Conservation (phyloP, 2,888 invertebrate genomes). For the Drosophila lutescens region DNA sequence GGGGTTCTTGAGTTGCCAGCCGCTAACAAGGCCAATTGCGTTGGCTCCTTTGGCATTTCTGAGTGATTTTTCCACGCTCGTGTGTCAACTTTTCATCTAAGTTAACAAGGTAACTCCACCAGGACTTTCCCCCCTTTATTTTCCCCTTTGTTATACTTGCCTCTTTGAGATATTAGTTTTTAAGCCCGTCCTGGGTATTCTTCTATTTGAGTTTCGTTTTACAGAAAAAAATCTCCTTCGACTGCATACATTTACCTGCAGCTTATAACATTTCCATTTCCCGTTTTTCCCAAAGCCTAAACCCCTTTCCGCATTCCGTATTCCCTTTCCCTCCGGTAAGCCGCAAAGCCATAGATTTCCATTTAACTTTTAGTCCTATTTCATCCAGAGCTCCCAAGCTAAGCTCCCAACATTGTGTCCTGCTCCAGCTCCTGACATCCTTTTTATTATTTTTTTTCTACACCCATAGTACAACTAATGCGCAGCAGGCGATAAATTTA, state of each 20-base stretch:
- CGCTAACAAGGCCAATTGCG: constrained; percentile 41
- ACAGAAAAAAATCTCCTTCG: constrained; percentile 17
- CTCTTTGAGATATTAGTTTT: constrained; percentile 32
- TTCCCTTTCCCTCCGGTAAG: constrained; percentile 45
- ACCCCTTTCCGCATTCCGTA: constrained; percentile 16
- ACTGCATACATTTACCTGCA: constrained; percentile 39
- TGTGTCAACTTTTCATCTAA: constrained; percentile 34
- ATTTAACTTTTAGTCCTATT: constrained; percentile 70
- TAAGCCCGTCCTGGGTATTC: constrained; percentile 12
- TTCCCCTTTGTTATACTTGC: constrained; percentile 16
- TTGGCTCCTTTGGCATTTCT: constrained; percentile 22
- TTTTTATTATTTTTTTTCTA: constrained; percentile 12
- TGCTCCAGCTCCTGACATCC: constrained; percentile 8
- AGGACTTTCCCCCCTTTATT: background rate
- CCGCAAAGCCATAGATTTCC: constrained; percentile 74
- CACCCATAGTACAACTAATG: constrained; percentile 54
- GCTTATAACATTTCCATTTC: constrained; percentile 39
- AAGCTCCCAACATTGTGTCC: constrained; percentile 41
- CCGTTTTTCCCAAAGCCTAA: constrained; percentile 6
- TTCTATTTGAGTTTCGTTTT: constrained; percentile 37
- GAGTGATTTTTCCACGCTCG: constrained; percentile 34
- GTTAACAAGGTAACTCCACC: constrained; percentile 38
- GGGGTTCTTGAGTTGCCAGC: constrained; percentile 8
- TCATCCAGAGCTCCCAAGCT: constrained; percentile 44
- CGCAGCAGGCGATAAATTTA: constrained; percentile 71